Base-by-base conservation (phyloP, 2,888 invertebrate species). In the Hylaea fasciaria region DNA sequence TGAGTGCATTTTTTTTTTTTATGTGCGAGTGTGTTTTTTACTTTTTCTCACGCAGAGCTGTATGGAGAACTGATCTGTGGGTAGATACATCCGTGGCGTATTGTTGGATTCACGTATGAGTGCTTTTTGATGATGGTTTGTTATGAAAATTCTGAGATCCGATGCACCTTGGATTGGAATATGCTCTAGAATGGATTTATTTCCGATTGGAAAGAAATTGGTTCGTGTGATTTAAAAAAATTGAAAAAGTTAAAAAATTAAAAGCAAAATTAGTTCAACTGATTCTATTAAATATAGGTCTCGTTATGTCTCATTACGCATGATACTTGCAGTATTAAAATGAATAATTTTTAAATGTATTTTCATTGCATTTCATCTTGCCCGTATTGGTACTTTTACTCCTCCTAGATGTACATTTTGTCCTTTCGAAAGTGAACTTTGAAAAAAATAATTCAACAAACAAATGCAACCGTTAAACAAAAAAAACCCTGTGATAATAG, bases 31-130 rank as follows among this genome's bases (percentile, higher is more conserved):
- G 56, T 69, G 85, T 90, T 91, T 92, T 92, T 91, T 91, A 82
- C 85, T 75, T 76, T 91, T 92, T 92, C 92, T 91, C 92, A 92
- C 92, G 92, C 92, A 89, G 84, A 73, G 82, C 70, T 66, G 82
- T 73, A 84, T 90, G 87, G 83, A 86, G 72, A 74, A 66, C 72
- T 76, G 91, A 91, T 92, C 91, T 92, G 91, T 90, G 92, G 92
- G 91, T 89, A 92, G 92, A 92, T 91, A 90, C 90, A 89, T 91
- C 89, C 86, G 83, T 68, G 85, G 32, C 13, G 74, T 74, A 78
- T 85, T 86, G 82, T 85, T 76, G 75, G 71, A 77, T 78, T 76
- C 81, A 81, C 81, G 81, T 83, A 82, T 81, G 77, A 85, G 79
- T 82, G 83, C 37, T 78, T 81, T 80, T 81, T 77, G 80, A 83